A percentile compares a stretch with the other conserved stretches of the same genome.
Conservation (phyloP, 2,113 vertebrate genomes). For the Anguilla rostrata region DNA sequence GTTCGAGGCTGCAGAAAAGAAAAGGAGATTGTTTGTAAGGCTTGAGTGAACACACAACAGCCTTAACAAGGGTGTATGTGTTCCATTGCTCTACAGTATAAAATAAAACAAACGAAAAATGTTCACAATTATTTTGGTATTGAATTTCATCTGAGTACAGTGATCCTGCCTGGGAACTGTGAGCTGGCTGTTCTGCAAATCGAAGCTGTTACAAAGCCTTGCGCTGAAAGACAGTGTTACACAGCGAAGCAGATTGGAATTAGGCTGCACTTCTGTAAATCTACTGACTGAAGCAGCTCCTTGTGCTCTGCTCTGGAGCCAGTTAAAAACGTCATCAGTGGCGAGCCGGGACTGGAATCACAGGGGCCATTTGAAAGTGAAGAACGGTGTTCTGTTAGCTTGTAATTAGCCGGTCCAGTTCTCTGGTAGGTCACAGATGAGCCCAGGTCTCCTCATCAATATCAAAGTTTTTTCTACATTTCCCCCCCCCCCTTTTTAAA, state of each 20-base stretch:
- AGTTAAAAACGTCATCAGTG: conserved; percentile 24
- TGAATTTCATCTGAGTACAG: too few relatives aligned
- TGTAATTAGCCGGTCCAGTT: not conserved
- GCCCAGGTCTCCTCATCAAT: not conserved
- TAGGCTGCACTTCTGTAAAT: not conserved
- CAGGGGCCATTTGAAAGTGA: not conserved
- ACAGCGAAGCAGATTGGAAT: not conserved
- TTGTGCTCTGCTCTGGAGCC: not conserved
- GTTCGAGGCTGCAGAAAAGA: not conserved
- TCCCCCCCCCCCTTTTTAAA: not conserved
- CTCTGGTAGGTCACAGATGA: not conserved
- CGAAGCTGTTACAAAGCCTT: not conserved
- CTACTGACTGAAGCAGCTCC: not conserved
- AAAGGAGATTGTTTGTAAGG: not conserved
- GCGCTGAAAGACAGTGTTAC: not conserved
- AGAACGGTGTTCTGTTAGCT: not conserved
- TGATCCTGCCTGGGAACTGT: too few relatives aligned
- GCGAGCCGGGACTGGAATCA: not conserved
- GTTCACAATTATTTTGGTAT: too few relatives aligned
- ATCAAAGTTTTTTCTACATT: not conserved
- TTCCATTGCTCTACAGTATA: not conserved
- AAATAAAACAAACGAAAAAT: too few relatives aligned
- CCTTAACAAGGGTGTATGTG: not conserved
- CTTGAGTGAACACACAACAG: not conserved
- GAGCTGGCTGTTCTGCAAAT: too few relatives aligned